Base-by-base conservation (phyloP, 2,113 vertebrate genomes). In the Notarius quadriscutis region DNA sequence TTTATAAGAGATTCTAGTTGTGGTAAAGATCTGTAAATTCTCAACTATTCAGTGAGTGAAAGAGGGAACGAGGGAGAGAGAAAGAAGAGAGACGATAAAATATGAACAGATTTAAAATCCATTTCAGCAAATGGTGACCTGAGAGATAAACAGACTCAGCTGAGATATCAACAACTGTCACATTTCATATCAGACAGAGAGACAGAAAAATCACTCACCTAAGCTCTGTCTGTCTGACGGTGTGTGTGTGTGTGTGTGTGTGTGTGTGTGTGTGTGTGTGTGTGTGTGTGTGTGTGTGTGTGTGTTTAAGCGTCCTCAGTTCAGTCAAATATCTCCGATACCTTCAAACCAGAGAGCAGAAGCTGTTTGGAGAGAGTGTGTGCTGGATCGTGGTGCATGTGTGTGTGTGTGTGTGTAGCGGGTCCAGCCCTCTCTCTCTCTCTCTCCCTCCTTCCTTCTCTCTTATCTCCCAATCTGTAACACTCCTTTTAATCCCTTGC, bases 121-220 rank as follows among this genome's bases (percentile, higher is more conserved):
- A 15, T 14, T 14, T 5, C 14, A 69, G 12, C 65, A 27, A 69
- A 27, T 14, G n/a, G 30, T 30, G 27, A 69, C 69, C 34, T 48
- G 34, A 72, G 17, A 1, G 34, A 18, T 18, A 72, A 20, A 72
- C 34, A 72, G 14, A 71, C 63, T 65, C 62, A 60, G 58, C 58
- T 2, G 58, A 17, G 18, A 5, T 9, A 25, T n/a, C 25, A n/a
- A 30, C 69, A 84, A 34, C 69, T 34, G 63, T 1, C 60, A 57
- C 27, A 55, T 20, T 57, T 58, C 60, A 62, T 62, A 63, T 85
- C 62, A 62, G 53, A 53, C 7, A 53, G 60, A 85, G 41, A 85
- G 5, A 74, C 2, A 22, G 10, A 82, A n/a, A 71, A 60, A 85
- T 51, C 72, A 74, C 89, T 90, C 78, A 90, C 89, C 89, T 88